phyloP scores from a whole-genome alignment of 2,888 invertebrate species.

The Netelia inedita region DNA sequence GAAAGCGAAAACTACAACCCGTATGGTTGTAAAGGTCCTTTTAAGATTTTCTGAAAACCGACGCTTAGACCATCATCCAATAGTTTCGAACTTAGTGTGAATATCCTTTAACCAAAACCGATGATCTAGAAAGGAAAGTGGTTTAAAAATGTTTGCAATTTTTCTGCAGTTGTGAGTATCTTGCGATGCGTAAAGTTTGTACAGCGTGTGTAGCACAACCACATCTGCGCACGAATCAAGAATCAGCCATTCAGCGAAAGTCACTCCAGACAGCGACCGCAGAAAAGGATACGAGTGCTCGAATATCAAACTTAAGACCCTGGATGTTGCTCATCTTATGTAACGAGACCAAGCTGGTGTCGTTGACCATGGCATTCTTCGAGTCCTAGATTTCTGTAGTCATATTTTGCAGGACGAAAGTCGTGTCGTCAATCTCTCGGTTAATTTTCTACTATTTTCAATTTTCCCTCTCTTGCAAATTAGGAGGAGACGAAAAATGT shows the following conservation, averaged over 20 bases:
- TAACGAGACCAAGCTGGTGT: constrained; percentile 36
- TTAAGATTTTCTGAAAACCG: too few relatives aligned
- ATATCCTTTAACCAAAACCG: too few relatives aligned
- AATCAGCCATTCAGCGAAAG: constrained; percentile 20
- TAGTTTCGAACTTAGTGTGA: too few relatives aligned
- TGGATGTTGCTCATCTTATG: constrained; percentile 41
- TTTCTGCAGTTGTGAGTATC: neutral
- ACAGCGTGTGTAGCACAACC: neutral
- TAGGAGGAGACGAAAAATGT: neutral
- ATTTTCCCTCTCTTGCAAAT: neutral
- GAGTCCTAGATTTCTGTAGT: constrained; percentile 1
- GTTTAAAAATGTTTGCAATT: too few relatives aligned
- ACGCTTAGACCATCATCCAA: too few relatives aligned
- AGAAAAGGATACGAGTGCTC: constrained; percentile 24
- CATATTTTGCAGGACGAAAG: neutral
- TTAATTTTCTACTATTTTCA: too few relatives aligned
- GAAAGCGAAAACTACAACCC: too few relatives aligned
- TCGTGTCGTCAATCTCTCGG: too few relatives aligned
- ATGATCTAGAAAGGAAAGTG: too few relatives aligned
- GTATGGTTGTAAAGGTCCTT: too few relatives aligned
- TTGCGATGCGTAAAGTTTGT: neutral
- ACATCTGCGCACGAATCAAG: neutral
- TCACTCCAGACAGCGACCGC: constrained; percentile 36
- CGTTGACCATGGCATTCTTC: neutral
- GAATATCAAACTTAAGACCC: constrained; percentile 49